Conservation (phyloP, 2,888 invertebrate genomes). For the Labia minor region DNA sequence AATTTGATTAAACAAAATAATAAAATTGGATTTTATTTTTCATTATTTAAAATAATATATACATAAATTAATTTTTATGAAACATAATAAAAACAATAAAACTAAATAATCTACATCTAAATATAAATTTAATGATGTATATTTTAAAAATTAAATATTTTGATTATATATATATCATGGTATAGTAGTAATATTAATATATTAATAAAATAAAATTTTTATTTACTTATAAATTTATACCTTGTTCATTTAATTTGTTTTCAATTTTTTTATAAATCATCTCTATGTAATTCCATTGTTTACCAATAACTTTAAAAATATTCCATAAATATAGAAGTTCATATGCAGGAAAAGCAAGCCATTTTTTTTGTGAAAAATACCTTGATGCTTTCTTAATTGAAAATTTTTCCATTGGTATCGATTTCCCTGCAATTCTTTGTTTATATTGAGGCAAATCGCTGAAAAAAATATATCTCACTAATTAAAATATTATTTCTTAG, state of each 20-base stretch:
- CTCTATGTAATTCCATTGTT: constrained; percentile 51
- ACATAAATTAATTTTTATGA: no score
- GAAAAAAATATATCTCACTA: no score
- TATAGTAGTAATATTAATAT: no score
- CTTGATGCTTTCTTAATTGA: constrained; percentile 74
- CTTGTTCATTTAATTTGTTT: constrained; percentile 34
- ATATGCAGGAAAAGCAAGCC: constrained; percentile 66
- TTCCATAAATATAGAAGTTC: constrained; percentile 92
- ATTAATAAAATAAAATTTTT: no score
- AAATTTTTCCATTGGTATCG: constrained; percentile 94
- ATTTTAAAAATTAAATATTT: no score
- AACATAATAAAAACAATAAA: no score
- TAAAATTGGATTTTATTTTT: not conserved
- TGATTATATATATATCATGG: no score
- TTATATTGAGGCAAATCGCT: constrained; percentile 72
- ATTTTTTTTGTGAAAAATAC: constrained; percentile 61
- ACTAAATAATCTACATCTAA: no score
- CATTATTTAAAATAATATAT: not conserved
- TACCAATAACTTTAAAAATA: constrained; percentile 69
- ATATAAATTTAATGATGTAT: no score
- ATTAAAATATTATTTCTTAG: constrained; percentile 20
- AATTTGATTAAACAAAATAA: constrained; percentile 13
- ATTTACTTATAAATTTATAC: no score
- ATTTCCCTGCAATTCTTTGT: constrained; percentile 89
- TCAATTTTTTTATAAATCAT: constrained; percentile 53